Conservation (phyloP, 2,888 invertebrate species). For the Tortrix viridana region DNA sequence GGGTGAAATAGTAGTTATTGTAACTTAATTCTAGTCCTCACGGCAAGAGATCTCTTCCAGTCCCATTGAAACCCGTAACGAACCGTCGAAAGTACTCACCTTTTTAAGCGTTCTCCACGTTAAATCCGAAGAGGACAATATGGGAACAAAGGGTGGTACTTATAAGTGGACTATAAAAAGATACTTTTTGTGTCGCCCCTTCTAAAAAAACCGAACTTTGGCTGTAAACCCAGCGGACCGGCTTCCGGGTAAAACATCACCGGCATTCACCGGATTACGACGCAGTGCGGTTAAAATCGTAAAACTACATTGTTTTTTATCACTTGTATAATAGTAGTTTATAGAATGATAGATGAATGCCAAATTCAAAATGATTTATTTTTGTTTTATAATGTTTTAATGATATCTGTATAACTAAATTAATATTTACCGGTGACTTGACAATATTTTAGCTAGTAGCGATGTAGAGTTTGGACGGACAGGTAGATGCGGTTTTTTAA, state of each 20-base stretch:
- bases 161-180: slow-evolving; percentile 53
- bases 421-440: no score
- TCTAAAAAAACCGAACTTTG: slow-evolving; percentile 63
- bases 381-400: no score
- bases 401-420: no score
- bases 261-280: slow-evolving; percentile 57
- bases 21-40: no score
- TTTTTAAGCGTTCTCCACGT: slow-evolving; percentile 4
- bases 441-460: no score
- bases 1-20: no score
- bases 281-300: slow-evolving; percentile 50
- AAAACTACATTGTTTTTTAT: slow-evolving; percentile 16
- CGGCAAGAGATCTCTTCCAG: not conserved
- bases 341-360: no score
- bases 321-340: no score
- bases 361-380: no score
- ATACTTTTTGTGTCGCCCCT: slow-evolving; percentile 58
- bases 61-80: not conserved
- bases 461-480: no score
- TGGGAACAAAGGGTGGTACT: slow-evolving; percentile 34
- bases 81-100: not conserved
- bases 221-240: slow-evolving; percentile 77
- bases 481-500: no score
- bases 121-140: slow-evolving; percentile 15
- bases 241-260: slow-evolving; percentile 73